Evolutionary conservation across 2,113 vertebrate genomes (phyloP), one percentile per base, ranked within the genome.

Genomic region (Lepisosteus oculatus): DNA sequence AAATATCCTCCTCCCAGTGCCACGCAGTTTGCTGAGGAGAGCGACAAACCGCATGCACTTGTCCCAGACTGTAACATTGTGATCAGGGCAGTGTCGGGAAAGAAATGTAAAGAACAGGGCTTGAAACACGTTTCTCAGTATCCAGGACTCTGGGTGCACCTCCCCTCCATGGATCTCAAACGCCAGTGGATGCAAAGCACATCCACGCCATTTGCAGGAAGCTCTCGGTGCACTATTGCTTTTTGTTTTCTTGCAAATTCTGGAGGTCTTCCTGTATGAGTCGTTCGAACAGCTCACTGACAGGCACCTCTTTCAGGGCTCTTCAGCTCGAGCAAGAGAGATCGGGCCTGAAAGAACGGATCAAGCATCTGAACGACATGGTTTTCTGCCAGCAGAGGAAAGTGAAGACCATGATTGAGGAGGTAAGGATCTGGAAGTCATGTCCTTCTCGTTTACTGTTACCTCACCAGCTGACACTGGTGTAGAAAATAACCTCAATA

Each of bases 321-420:
- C 90, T 92, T 80, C 87, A 92, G 74, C 78, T 98, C 85, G 90
- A 96, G 79, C 88, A 88, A 62, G 92, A 92, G n/a, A 88, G 92
- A 0, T 87, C 86, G 57, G 93, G 93, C 75, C 91, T 99, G 65
- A 88, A 92, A 2, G 96, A 99, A 74, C 84, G 97, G 65, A 99
- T 99, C 88, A 92, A 91, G 71, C 97, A 99, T 79, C 87, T 99
- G 44, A 97, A 99, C 64, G 96, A 99, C 80, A 99, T 99, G 97
- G 97, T 99, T 67, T 95, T 97, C 78, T 97, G 95, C 83, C 97
- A 99, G 77, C 97, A 99, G 88, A 95, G 96, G 85, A 99, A 99
- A 75, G 95, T 99, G 85, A 99, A 98, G 81, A 89, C 90, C 83
- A 98, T 99, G 97, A 97, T 99, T 7, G 97, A 99, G 79, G 97